Evolutionary conservation across 30 jellyfish, hydroid and myxozoan genomes (phyloP).

Genomic region (Pseudorhiza aurosa): DNA sequence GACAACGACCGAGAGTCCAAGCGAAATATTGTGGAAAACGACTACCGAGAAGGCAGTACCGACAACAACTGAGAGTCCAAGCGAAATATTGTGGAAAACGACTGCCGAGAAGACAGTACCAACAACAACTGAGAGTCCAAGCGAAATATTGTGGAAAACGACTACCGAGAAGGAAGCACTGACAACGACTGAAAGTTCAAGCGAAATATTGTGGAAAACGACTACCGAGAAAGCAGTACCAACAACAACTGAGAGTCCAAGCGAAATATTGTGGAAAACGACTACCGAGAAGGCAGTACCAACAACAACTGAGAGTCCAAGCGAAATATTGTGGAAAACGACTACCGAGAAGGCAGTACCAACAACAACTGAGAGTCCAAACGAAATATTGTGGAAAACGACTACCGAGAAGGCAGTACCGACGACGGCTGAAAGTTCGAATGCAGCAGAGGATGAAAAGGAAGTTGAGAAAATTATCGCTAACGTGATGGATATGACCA

Average conservation of each 20-base stretch:
- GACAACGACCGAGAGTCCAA: neutral
- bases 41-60: neutral
- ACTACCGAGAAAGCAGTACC: constrained; percentile 3
- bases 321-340: neutral
- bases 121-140: constrained; percentile 15
- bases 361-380: constrained; percentile 35
- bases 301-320: constrained; percentile 32
- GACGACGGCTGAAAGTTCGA: constrained; percentile 12
- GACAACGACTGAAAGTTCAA: constrained; percentile 19
- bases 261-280: neutral
- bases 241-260: constrained; percentile 29
- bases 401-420: constrained; percentile 1
- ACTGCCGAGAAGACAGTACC: neutral
- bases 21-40: neutral
- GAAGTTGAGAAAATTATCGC: constrained; percentile 49
- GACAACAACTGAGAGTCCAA: constrained; percentile 14
- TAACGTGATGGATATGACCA: constrained; percentile 54
- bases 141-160: neutral
- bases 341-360: constrained; percentile 13
- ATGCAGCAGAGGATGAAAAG: constrained; percentile 35
- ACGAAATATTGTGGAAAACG: neutral
- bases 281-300: neutral
- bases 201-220: neutral
- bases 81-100: neutral
- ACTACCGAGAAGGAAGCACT: neutral